Conservation (phyloP, 2,888 invertebrate species). For the Trachelus stipa region DNA sequence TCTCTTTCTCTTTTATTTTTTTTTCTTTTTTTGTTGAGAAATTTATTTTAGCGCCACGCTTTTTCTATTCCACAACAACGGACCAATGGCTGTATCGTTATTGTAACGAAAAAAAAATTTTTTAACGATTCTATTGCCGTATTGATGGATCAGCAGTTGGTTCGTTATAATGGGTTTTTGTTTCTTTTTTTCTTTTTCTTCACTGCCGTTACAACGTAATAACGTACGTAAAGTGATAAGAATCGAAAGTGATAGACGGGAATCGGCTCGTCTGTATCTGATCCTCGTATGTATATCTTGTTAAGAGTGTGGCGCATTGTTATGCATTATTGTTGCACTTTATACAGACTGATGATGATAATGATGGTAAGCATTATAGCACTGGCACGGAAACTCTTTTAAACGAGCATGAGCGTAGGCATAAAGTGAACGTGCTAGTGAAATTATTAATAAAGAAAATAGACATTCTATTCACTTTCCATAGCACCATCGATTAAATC, state of each 20-base stretch:
- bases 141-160: background rate
- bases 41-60: slow-evolving; percentile 53
- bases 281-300: background rate
- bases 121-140: slow-evolving; percentile 25
- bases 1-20: background rate
- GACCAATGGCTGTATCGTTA: slow-evolving; percentile 13
- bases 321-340: slow-evolving; percentile 54
- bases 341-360: slow-evolving; percentile 49
- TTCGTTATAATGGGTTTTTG: background rate
- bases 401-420: background rate
- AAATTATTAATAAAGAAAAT: background rate
- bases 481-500: background rate
- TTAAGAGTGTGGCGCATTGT: slow-evolving; percentile 51
- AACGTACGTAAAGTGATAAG: background rate
- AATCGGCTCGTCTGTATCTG: background rate
- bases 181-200: background rate
- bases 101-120: slow-evolving; percentile 8
- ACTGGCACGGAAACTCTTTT: slow-evolving; percentile 1
- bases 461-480: background rate
- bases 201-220: background rate
- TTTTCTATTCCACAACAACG: slow-evolving; percentile 36
- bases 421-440: background rate
- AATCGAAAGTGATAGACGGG: background rate
- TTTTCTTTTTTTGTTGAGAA: slow-evolving; percentile 49
- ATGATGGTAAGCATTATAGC: slow-evolving; percentile 31